Evolutionary conservation across 2,888 invertebrate species (phyloP), one percentile per base, ranked within the genome.

Genomic region (Phlogophora meticulosa): DNA sequence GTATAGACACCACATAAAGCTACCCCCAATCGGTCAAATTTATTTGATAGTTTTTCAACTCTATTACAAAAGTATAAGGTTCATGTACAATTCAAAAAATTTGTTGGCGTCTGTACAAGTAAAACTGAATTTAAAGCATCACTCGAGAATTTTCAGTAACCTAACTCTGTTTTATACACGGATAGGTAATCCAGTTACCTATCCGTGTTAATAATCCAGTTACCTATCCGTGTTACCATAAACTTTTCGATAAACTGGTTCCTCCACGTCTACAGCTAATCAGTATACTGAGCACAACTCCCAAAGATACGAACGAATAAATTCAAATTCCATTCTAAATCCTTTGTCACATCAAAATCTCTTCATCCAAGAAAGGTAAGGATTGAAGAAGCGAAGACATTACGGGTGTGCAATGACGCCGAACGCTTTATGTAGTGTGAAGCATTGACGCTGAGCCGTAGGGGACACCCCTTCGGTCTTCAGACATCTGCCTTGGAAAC

Each of bases 391-490:
- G 83, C 77, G 74, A 78, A 78, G 82, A 82, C 85, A 87, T 88
- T 86, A 89, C 84, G 83, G 78, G 75, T 80, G 88, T 85, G 92
- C 92, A 94, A 91, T 94, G 93, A 90, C 86, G 92, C 92, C 90
- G 63, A 86, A 83, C 88, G 85, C 82, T 94, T 94, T 94, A 94
- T 94, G 94, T 93, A 89, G 90, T 94, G 94, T 93, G 91, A 94
- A 94, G 88, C 84, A 87, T 89, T 90, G 90, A 91, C 87, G 88
- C 85, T 77, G 82, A 76, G 80, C 68, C 75, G 60, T 57, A 63
- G 81, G 87, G 86, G 83, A 83, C 82, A 85, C 85, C 90, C 89
- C 87, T 89, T 85, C 84, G 83, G 82, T 81, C 78, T 72, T 69
- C 61, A 84, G 85, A 83, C 83, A 81, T 81, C 84, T 85, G 85